Evolutionary conservation across 2,888 invertebrate species (phyloP), one percentile per base, ranked within the genome.

Genomic region (Hyposoter didymator): DNA sequence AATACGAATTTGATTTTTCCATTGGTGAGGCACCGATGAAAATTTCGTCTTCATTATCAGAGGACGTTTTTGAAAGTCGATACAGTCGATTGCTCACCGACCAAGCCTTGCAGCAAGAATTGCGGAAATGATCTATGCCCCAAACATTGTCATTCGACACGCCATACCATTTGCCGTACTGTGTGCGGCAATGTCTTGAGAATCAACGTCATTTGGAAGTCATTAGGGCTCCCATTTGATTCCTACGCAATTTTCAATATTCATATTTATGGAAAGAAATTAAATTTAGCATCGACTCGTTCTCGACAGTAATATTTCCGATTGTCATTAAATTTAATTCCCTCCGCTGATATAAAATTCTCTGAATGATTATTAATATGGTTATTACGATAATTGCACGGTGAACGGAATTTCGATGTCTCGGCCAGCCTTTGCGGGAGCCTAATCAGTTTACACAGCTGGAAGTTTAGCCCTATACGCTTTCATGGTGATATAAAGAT

Each of bases 401-500:
- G 43, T 10, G 52, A 66, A 59, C 35, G 55, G 22, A 64, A 47
- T 72, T 39, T 73, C 14, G 66, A 55, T 73, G 72, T 72, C n/a
- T 62, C 43, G 52, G 6, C 22, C 35, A 72, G 22, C 32, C 55
- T 55, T 55, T 6, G 76, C 64, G 70, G 39, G 7, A 35, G 52
- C 14, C 55, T 72, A 45, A 78, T 78, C 43, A 64, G 45, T 72
- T 82, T 72, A 78, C 62, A 55, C 62, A 49, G 62, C 79, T 39
- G 45, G 28, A 22, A 62, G 5, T 19, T 70, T 10, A 12, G 67
- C 52, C 28, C 7, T 32, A 66, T 64, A 70, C 28, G 7, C 79
- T 47, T 72, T 22, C 22, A 14, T 32, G 1, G 17, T 59, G 49
- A 17, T 35, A 52, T 52, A n/a, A 52, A 52, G n/a, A 55, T 22